Evolutionary conservation across 2,113 vertebrate genomes (phyloP).

Genomic region (Passer montanus): DNA sequence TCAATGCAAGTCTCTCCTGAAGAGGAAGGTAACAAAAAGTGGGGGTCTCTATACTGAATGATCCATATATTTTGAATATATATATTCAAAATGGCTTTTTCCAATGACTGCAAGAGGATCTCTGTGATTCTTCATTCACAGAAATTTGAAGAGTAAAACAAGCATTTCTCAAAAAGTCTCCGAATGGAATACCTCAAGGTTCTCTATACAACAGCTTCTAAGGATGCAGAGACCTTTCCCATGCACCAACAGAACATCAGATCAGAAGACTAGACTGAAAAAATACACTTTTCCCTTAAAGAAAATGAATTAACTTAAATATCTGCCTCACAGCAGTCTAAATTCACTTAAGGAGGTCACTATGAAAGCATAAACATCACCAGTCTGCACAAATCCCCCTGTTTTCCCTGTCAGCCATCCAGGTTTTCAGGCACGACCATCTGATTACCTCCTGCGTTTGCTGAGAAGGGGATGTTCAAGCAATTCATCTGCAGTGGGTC

Average conservation of each 20-base stretch:
- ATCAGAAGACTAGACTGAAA: not conserved
- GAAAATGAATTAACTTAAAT: not conserved
- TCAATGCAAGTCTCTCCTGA: not conserved
- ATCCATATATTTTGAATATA: not conserved
- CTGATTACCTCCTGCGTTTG: constrained; percentile 81
- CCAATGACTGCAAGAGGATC: not conserved
- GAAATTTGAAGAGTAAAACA: not conserved
- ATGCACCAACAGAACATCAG: not conserved
- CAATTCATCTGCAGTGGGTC: constrained; percentile 90
- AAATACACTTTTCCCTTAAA: not conserved
- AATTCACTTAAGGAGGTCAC: not conserved
- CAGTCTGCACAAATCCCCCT: not conserved
- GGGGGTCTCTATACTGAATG: not conserved
- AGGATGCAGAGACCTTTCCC: not conserved
- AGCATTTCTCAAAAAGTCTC: not conserved
- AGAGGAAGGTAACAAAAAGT: not conserved
- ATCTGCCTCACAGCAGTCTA: not conserved
- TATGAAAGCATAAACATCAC: not conserved
- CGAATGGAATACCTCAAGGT: not conserved
- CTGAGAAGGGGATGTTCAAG: constrained; percentile 85
- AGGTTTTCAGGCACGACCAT: not conserved
- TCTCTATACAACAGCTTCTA: not conserved
- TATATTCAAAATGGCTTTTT: not conserved
- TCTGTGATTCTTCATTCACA: not conserved
- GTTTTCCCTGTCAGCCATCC: not conserved